Evolutionary conservation across 2,797 vertebrate species (phyloP).

Genomic region (Syngnathus acus): DNA sequence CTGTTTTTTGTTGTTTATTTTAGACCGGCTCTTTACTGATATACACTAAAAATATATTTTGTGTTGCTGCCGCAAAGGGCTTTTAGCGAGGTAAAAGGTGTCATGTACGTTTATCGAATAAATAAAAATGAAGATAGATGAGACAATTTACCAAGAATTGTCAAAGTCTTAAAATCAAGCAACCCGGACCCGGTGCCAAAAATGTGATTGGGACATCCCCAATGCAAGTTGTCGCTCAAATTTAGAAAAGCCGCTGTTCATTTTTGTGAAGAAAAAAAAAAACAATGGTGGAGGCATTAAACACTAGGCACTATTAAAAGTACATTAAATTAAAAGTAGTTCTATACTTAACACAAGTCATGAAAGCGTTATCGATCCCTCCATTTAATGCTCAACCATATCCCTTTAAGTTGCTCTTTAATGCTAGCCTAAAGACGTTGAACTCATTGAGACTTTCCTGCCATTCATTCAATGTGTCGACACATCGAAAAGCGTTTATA

Average conservation of each 20-base stretch:
- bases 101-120: too few relatives aligned
- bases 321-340: conserved; percentile 7
- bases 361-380: conserved; percentile 6
- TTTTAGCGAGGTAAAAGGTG: too few relatives aligned
- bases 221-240: too few relatives aligned
- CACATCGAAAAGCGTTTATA: background rate
- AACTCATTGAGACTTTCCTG: background rate
- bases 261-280: background rate
- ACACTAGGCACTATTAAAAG: background rate
- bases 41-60: too few relatives aligned
- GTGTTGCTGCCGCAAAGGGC: too few relatives aligned
- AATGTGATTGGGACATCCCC: too few relatives aligned
- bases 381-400: background rate
- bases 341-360: background rate
- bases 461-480: background rate
- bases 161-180: too few relatives aligned
- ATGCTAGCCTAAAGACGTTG: conserved; percentile 3
- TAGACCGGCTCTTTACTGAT: too few relatives aligned
- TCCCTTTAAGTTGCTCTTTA: background rate
- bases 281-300: background rate
- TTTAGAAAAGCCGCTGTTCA: background rate
- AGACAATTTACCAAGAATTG: too few relatives aligned
- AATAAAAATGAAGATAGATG: too few relatives aligned
- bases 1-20: too few relatives aligned
- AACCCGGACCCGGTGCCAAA: too few relatives aligned